A percentile compares a stretch with the other conserved stretches of the same genome.
phyloP scores from a whole-genome alignment of 2,797 vertebrate genomes.

The Sebastes steindachneri region DNA sequence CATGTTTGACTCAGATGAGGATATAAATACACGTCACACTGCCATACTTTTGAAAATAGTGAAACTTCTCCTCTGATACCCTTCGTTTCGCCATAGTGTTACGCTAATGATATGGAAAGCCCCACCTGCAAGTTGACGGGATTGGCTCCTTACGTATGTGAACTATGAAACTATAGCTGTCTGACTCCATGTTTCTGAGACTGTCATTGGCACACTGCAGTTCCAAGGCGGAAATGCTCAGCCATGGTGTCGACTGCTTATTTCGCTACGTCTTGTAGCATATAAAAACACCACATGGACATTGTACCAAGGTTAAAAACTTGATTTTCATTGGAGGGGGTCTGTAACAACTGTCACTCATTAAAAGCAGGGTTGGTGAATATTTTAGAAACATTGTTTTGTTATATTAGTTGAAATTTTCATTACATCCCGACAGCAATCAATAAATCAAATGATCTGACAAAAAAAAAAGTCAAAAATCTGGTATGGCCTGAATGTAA shows the following conservation, averaged over 20 bases:
- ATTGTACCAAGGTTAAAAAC: neutral
- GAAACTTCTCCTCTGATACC: neutral
- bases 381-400: too few relatives aligned
- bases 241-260: too few relatives aligned
- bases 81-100: neutral
- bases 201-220: neutral
- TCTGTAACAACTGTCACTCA: neutral
- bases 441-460: too few relatives aligned
- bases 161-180: rapidly evolving
- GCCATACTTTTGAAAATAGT: neutral
- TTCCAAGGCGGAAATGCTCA: neutral
- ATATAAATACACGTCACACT: neutral
- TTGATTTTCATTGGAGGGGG: neutral
- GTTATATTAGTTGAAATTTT: too few relatives aligned
- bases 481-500: too few relatives aligned
- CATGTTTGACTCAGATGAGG: too few relatives aligned
- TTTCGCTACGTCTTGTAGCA: neutral
- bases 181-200: too few relatives aligned
- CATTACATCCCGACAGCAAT: too few relatives aligned
- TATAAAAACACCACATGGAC: neutral
- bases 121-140: neutral
- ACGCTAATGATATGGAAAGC: neutral
- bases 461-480: too few relatives aligned
- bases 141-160: rapidly evolving
- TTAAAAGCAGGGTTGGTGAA: neutral